Evolutionary conservation across 2,797 vertebrate species (phyloP), one percentile per base, ranked within the genome.

Genomic region (Hapalemur alaotrensis): DNA sequence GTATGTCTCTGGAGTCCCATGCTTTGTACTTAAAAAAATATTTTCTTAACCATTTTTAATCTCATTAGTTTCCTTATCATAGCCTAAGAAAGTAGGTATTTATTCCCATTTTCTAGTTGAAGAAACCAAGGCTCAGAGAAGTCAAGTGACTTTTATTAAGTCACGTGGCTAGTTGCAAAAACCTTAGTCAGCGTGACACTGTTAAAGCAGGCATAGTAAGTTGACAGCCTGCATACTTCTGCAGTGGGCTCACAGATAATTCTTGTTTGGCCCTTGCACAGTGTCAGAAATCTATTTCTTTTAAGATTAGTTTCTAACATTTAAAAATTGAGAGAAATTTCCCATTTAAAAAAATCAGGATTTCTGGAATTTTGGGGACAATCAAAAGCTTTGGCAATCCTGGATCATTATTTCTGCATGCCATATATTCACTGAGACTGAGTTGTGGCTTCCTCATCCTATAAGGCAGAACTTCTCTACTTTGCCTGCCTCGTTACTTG

Each of bases 41-140:
- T 80, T 79, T 94, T 61, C 79, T 93, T 75, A 90, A 90, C 13
- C 50, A 61, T 82, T 87, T 82, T 81, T 65, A 30, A 78, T 89
- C 59, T 95, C 52, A 81, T 92, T 75, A 48, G 38, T 73, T 81
- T 91, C 46, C 2, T 83, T 80, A 91, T 23, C 63, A 38, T 10
- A 89, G 23, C 79, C 35, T 87, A 46, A 86, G n/a, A 87, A 76
- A 50, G 17, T 63, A 17, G 3, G 70, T 14, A 54, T 23, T 78
- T n/a, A 91, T 72, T 14, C 78, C n/a, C n/a, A 91, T 86, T 94
- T 96, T 82, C 59, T 46, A 57, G 50, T 35, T 73, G 59, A 81
- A 28, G 81, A 96, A 94, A 93, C 38, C 15, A 41, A 96, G 83
- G 54, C 43, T 30, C 35, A 72, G 79, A 89, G 35, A 84, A 85